Conservation (phyloP, 2,113 vertebrate genomes). For the Cynopterus brachyotis region DNA sequence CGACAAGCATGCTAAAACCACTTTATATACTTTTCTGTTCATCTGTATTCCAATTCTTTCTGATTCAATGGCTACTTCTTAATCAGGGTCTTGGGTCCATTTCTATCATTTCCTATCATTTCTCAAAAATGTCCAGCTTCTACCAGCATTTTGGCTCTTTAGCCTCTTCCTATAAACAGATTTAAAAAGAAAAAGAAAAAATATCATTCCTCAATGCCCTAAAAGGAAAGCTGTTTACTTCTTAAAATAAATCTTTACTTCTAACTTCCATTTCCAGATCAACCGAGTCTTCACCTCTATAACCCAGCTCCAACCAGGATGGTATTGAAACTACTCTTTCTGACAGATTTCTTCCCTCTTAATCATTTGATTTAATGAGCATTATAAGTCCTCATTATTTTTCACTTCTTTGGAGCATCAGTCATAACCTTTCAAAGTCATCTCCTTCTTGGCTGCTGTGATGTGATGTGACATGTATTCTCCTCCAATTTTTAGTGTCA, state of each 20-base stretch:
- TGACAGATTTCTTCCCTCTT: neutral
- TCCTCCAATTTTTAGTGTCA: neutral
- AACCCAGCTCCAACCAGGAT: neutral
- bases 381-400: neutral
- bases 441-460: neutral
- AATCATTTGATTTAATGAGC: neutral
- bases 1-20: neutral
- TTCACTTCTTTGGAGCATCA: neutral
- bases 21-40: neutral
- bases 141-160: neutral
- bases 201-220: neutral
- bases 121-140: neutral
- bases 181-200: neutral
- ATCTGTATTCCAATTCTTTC: neutral
- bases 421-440: neutral
- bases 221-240: neutral
- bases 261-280: neutral
- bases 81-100: neutral
- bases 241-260: neutral
- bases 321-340: neutral
- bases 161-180: neutral
- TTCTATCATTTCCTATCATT: neutral
- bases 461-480: neutral
- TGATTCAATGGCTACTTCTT: neutral
- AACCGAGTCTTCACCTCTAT: neutral